Base-by-base conservation (phyloP, 1,140 invertebrate species). In the Drosophila pruinosa region DNA sequence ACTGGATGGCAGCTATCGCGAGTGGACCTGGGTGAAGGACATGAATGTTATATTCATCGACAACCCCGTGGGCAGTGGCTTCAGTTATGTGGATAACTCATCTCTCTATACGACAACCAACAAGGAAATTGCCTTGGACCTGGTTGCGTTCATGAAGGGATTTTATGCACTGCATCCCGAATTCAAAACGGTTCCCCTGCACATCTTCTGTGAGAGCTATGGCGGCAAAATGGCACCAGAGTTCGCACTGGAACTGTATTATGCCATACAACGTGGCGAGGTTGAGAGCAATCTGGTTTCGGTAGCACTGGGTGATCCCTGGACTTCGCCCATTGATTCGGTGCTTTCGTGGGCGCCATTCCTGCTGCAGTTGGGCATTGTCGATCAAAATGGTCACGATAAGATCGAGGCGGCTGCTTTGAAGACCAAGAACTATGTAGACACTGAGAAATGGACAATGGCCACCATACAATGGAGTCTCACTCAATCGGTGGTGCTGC, bases 201-300 rank as follows among this genome's bases (percentile, higher is more conserved):
- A 97, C 75, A 96, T 98, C 47, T 95, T 95, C 72, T 95, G 94
- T 22, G 96, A 98, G 89, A 97, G 96, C 0, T 98, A 98, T 91
- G 97, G 97, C 19, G 97, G 96, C 0, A 98, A 98, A 92, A 98
- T 97, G 96, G 94, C 96, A 0, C 94, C 95, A 7, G 95, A 96
- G 73, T 97, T 98, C 79, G 95, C 93, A 1, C 61, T 89, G 52
- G 83, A 91, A 57, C 64, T 89, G 15, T 79, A 82, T 63, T 80
- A 97, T 94, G 95, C 94, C 41, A 94, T 96, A 59, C 75, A 94
- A 72, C 89, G 86, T 0, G 94, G 93, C 5, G 93, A 92, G 54
- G 94, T 98, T 2, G 92, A 93, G 15, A 95, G 94, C 38, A 96
- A 96, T 72, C 93, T 98, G 34, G 93, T 93, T 75, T 96, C 96